These are phyloP conservation scores for Tachycineta bicolor DNA, from an alignment of 2,113 vertebrate genomes.

Conservation along the genomic window DNA sequence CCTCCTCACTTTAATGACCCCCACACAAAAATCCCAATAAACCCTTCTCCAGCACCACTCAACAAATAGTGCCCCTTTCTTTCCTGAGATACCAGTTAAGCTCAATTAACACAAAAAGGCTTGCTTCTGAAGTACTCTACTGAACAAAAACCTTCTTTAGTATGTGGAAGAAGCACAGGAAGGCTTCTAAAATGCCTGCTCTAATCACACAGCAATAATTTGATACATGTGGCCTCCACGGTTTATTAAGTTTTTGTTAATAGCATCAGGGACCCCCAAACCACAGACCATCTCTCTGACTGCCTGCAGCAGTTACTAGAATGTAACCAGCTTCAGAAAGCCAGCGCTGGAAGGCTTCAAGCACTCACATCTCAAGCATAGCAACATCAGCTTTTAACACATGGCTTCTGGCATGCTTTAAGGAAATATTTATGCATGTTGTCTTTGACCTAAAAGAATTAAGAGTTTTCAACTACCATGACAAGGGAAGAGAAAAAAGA, in stretches of 20 bases:
- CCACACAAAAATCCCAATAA: neutral
- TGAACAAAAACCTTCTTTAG: neutral
- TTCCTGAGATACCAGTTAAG: neutral
- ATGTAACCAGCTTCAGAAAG: neutral
- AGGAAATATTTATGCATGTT: neutral
- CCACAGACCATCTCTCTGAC: neutral
- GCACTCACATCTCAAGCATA: neutral
- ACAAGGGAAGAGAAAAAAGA: neutral
- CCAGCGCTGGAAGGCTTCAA: neutral
- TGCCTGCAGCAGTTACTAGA: neutral
- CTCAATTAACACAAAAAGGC: neutral
- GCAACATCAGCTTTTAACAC: neutral
- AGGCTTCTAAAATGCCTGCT: neutral
- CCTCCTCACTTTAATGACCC: neutral
- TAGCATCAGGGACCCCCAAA: neutral
- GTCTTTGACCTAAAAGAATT: neutral
- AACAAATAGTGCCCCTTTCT: neutral
- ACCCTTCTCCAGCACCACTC: neutral
- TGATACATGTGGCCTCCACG: neutral
- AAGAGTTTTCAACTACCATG: neutral
- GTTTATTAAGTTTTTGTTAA: neutral
- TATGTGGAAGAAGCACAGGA: neutral
- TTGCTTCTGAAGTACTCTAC: neutral
- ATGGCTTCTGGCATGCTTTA: neutral
- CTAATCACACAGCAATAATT: neutral